phyloP scores from a whole-genome alignment of 2,888 invertebrate genomes.

The Trachelus troglodyta region DNA sequence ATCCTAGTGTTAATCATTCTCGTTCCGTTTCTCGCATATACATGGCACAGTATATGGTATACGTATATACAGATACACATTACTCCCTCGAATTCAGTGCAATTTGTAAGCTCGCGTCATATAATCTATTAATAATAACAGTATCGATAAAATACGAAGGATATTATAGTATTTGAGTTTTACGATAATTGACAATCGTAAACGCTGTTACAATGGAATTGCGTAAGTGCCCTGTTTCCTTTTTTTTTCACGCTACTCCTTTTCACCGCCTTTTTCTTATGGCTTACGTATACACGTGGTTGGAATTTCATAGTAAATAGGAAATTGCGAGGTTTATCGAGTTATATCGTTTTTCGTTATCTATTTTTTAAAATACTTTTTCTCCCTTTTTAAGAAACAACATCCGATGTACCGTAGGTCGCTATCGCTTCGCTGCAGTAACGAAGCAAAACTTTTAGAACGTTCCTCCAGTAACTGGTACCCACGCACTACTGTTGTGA shows the following conservation, averaged over 20 bases:
- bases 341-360: not conserved
- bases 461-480: not conserved
- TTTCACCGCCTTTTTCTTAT: not conserved
- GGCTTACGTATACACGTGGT: not conserved
- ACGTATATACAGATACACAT: not conserved
- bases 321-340: not conserved
- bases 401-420: not conserved
- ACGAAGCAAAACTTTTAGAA: not conserved
- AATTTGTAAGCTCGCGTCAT: not conserved
- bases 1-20: not conserved
- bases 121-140: not conserved
- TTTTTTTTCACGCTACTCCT: not conserved
- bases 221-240: not conserved
- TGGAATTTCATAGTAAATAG: not conserved
- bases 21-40: not conserved
- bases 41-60: not conserved
- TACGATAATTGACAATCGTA: not conserved
- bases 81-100: not conserved
- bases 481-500: not conserved
- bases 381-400: not conserved
- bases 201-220: not conserved
- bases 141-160: not conserved
- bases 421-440: not conserved
- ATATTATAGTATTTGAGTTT: not conserved
- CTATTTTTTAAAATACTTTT: not conserved